Conservation (phyloP, 2,797 vertebrate species). For the Gephyroberyx darwinii region DNA sequence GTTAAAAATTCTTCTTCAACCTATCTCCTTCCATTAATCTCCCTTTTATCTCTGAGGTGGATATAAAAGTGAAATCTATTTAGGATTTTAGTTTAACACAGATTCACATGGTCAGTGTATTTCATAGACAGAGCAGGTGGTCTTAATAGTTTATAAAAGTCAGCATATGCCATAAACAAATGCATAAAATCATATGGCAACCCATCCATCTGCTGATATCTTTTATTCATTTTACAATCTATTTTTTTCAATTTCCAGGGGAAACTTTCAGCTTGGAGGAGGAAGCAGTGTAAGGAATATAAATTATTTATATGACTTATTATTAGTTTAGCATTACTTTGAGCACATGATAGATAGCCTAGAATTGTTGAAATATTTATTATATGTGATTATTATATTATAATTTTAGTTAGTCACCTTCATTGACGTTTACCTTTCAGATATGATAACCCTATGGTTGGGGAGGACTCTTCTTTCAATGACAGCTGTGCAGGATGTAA, state of each 20-base stretch:
- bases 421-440: slow-evolving; percentile 17
- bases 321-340: too few species aligned
- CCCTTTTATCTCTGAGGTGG: too few species aligned
- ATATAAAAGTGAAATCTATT: too few species aligned
- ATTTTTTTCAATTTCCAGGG: neutral
- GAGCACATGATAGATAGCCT: too few species aligned
- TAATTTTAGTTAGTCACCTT: neutral
- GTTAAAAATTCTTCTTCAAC: too few species aligned
- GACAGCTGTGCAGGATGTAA: neutral
- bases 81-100: too few species aligned
- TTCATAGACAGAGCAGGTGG: too few species aligned
- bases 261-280: slow-evolving; percentile 1
- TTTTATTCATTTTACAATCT: neutral
- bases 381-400: neutral
- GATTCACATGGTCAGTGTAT: too few species aligned
- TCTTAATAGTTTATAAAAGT: too few species aligned
- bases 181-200: neutral
- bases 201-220: neutral
- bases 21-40: too few species aligned
- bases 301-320: neutral
- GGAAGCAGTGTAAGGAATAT: slow-evolving; percentile 27
- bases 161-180: neutral
- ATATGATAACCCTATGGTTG: fast-evolving
- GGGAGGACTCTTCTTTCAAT: neutral
- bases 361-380: too few species aligned